Evolutionary conservation across 1,140 invertebrate genomes (phyloP).

Genomic region (Calliphora vicina): DNA sequence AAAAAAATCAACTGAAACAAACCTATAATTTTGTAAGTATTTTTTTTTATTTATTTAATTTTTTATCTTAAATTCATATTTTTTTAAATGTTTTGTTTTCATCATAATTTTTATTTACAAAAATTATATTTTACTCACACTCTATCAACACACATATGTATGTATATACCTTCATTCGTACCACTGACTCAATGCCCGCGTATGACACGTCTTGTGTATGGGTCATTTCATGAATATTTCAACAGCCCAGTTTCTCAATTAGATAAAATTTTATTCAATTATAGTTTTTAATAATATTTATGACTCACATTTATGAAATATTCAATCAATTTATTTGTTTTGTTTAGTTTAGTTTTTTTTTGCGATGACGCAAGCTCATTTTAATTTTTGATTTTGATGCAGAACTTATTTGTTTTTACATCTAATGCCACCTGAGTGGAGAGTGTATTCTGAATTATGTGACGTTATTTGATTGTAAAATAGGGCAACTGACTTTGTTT

Average conservation of each 20-base stretch:
- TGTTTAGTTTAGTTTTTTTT: too few relatives aligned
- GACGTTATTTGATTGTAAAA: too few relatives aligned
- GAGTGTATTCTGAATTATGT: too few relatives aligned
- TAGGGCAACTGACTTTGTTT: too few relatives aligned
- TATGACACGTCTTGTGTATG: neutral
- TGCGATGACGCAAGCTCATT: neutral
- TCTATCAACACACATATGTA: neutral
- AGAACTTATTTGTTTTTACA: too few relatives aligned
- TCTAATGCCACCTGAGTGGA: too few relatives aligned
- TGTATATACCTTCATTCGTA: neutral
- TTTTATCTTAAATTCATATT: neutral
- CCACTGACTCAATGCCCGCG: neutral
- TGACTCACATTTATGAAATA: neutral
- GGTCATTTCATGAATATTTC: neutral
- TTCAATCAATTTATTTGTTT: neutral
- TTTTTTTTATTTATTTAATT: conserved; percentile 2
- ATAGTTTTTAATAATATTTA: neutral
- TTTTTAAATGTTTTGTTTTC: neutral
- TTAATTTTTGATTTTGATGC: too few relatives aligned
- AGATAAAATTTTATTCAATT: too few relatives aligned
- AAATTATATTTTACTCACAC: neutral
- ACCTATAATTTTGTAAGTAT: neutral
- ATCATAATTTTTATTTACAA: neutral
- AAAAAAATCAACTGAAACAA: neutral
- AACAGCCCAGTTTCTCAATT: too few relatives aligned